Evolutionary conservation across 2,113 vertebrate species (phyloP), one percentile per base, ranked within the genome.

Genomic region (Probosciger aterrimus): DNA sequence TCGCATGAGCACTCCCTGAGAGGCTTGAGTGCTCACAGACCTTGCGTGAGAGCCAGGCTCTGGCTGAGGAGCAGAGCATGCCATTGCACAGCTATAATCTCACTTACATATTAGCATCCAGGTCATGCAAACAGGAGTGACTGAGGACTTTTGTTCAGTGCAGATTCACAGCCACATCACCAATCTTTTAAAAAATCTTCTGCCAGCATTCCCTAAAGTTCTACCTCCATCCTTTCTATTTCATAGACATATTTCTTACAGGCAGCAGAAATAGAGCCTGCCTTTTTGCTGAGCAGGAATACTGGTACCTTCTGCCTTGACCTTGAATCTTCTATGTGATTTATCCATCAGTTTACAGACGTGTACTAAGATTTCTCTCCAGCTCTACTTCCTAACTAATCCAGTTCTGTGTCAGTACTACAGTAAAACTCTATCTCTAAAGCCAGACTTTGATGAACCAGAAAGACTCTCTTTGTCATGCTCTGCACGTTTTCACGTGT

Each of bases 401-500:
- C 47, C 9, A 9, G 35, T 67, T 88, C 82, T 75, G 41, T 3
- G 1, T 15, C 37, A 74, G 18, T 46, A 39, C 33, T 49, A 3
- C 33, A 39, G 14, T 79, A 88, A 83, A 94, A 41, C 23, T 82
- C 6, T 63, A 17, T 63, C 22, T 81, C 37, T 70, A 65, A 50
- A 81, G 75, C 10, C 53, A 59, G 37, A 28, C 18, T 49, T 91
- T 35, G 23, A 27, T 82, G 63, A 76, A 6, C 11, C 18, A 75
- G 27, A 22, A 71, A 18, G 9, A 63, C 11, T 87, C 63, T 39
- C 18, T 57, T 89, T 82, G 18, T 76, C 17, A 63, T 59, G n/a
- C n/a, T 80, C 52, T 6, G 14, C 41, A 70, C 0, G 0, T 69
- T 37, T 79, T 79, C 49, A 62, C 2, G 0, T 37, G 5, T 43